Base-by-base conservation (phyloP, 2,888 invertebrate species). In the Gerris lacustris region DNA sequence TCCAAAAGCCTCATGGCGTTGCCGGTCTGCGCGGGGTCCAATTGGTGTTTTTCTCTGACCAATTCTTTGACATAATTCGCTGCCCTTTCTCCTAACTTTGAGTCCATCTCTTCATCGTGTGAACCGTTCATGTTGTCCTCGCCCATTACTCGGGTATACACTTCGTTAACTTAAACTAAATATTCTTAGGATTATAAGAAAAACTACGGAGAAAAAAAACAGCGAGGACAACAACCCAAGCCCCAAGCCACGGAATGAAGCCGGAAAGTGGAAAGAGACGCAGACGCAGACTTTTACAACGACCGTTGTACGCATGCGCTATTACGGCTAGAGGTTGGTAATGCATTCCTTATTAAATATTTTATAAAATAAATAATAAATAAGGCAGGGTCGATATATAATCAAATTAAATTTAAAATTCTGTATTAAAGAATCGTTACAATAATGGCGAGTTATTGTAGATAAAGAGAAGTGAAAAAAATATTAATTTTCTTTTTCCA, bases 1-100 rank as follows among this genome's bases (percentile, higher is more conserved):
- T 77, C 76, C 7, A 77, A 66, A 6, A 77, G 74, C 67, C 76
- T 73, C 76, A 77, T 76, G 6, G 76, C 75, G 70, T 76, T 74
- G n/a, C 74, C 69, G 70, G 75, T 75, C 63, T 74, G 71, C 5
- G 75, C 73, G 6, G 76, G 73, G 69, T 76, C 76, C 66, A 77
- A 71, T 6, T 72, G 44, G 55, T 73, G 71, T 69, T 77, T 77
- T 63, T 77, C 77, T 69, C 76, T 77, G 43, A 76, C 72, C 63
- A 77, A 71, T 63, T 76, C 75, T 66, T 76, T 75, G 44, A 77
- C 75, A 67, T 77, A 77, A 70, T 77, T 76, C 64, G 72, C 74
- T 44, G 71, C 73, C 71, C 75, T 76, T 55, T 55, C 55, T 55
- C 55, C 55, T 9, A 55, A 15, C 55, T 55, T 55, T 55, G 55